phyloP scores from a whole-genome alignment of 2,888 invertebrate genomes.

The Philonicus albiceps region DNA sequence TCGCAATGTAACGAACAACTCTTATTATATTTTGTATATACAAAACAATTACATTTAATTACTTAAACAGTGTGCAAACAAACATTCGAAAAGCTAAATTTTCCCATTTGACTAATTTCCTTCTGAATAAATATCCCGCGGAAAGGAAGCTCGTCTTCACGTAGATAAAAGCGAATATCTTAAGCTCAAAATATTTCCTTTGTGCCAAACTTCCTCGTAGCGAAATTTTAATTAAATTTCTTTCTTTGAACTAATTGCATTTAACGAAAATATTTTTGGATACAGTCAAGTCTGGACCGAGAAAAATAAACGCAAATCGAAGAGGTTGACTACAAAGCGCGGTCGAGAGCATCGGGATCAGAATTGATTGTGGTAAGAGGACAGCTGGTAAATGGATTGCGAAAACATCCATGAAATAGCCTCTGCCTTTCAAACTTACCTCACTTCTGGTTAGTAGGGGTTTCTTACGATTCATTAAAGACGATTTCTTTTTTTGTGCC shows the following conservation, averaged over 20 bases:
- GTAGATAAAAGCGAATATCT: neutral
- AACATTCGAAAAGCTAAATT: neutral
- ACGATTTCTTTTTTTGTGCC: constrained; percentile 57
- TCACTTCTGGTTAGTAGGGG: constrained; percentile 62
- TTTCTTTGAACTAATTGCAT: neutral
- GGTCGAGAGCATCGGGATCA: neutral
- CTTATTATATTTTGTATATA: neutral
- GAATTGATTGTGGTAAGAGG: neutral
- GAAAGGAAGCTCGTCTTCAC: neutral
- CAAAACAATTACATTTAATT: neutral
- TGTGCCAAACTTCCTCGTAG: neutral
- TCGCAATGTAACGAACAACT: neutral
- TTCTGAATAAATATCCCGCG: neutral
- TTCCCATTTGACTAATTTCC: neutral
- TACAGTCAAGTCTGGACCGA: neutral
- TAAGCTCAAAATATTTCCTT: neutral
- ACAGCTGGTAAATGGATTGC: neutral
- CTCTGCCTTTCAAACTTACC: constrained; percentile 59
- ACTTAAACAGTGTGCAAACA: neutral
- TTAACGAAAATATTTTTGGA: neutral
- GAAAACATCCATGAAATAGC: neutral
- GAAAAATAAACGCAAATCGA: neutral
- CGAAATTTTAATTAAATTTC: neutral
- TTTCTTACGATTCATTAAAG: constrained; percentile 61
- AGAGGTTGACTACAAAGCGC: neutral